Percentiles rank a stretch among this genome's conserved stretches.
Evolutionary conservation across 1,140 invertebrate genomes (phyloP).

Genomic region (Drosophila grimshawi): DNA sequence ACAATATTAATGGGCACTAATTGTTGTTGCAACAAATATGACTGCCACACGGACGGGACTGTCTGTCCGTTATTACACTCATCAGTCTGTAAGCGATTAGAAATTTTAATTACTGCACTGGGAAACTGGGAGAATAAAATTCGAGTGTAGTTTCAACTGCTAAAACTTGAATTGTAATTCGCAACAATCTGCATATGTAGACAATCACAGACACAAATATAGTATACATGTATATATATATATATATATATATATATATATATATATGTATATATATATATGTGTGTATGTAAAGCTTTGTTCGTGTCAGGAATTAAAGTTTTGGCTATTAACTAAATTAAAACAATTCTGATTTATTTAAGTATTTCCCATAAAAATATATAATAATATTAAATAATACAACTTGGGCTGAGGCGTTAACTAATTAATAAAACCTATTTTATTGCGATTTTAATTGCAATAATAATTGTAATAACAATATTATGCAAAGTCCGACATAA

Average conservation of each 20-base stretch:
- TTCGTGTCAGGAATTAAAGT: too few relatives aligned
- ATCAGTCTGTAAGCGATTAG: conserved; percentile 25
- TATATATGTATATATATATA: neutral
- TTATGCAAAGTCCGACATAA: too few relatives aligned
- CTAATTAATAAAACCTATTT: too few relatives aligned
- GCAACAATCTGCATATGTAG: conserved; percentile 30
- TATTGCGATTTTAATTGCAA: too few relatives aligned
- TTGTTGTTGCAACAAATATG: conserved; percentile 40
- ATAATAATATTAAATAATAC: too few relatives aligned
- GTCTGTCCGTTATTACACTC: neutral
- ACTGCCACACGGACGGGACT: neutral
- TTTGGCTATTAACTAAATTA: too few relatives aligned
- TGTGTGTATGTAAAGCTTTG: conserved; percentile 3
- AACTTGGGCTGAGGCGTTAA: too few relatives aligned
- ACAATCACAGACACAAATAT: neutral
- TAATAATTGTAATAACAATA: too few relatives aligned
- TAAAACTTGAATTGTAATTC: conserved; percentile 31
- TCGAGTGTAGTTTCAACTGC: conserved; percentile 30
- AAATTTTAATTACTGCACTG: conserved; percentile 44
- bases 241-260: too few relatives aligned
- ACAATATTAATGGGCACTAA: conserved; percentile 53
- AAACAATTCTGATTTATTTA: too few relatives aligned
- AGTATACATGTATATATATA: too few relatives aligned
- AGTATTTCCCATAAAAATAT: too few relatives aligned
- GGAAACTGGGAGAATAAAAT: conserved; percentile 17